phyloP scores from a whole-genome alignment of 1,140 invertebrate genomes.

The Sycophila sp. region DNA sequence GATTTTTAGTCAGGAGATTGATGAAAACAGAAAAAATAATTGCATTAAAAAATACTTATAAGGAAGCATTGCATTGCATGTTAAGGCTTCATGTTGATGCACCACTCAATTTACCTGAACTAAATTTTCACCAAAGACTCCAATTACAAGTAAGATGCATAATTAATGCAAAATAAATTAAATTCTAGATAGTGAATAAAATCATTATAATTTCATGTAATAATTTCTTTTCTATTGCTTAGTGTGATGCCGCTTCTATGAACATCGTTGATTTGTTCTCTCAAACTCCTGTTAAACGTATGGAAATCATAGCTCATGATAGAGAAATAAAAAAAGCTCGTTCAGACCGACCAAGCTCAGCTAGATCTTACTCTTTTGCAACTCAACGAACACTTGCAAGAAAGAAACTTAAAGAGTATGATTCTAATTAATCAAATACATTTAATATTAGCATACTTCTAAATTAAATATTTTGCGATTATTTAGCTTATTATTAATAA shows the following conservation, averaged over 20 bases:
- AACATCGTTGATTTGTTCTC: conserved; percentile 62
- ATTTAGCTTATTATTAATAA: conserved; percentile 35
- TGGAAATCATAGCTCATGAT: conserved; percentile 62
- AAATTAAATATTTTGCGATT: conserved; percentile 2
- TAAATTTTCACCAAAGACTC: conserved; percentile 61
- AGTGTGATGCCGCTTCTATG: conserved; percentile 64
- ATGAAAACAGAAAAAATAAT: conserved; percentile 84
- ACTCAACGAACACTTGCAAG: conserved; percentile 63
- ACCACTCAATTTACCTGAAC: conserved; percentile 60
- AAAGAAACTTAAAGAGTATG: conserved; percentile 64
- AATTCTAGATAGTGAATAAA: too few relatives aligned
- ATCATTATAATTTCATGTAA: not conserved
- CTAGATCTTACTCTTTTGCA: conserved; percentile 64
- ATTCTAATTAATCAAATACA: conserved; percentile 44
- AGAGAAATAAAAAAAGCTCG: conserved; percentile 58
- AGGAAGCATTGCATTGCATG: conserved; percentile 79
- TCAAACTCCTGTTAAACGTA: conserved; percentile 52
- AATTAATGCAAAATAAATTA: not conserved
- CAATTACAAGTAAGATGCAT: conserved; percentile 63
- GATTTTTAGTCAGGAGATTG: conserved; percentile 81
- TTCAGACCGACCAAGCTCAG: conserved; percentile 58
- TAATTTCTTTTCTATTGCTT: conserved; percentile 33
- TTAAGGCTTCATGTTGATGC: conserved; percentile 77
- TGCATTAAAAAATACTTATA: conserved; percentile 81
- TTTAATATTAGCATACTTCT: conserved; percentile 31